These are phyloP conservation scores for Drosophila kikkawai DNA, from an alignment of 1,140 invertebrate species.

Conservation along the genomic window DNA sequence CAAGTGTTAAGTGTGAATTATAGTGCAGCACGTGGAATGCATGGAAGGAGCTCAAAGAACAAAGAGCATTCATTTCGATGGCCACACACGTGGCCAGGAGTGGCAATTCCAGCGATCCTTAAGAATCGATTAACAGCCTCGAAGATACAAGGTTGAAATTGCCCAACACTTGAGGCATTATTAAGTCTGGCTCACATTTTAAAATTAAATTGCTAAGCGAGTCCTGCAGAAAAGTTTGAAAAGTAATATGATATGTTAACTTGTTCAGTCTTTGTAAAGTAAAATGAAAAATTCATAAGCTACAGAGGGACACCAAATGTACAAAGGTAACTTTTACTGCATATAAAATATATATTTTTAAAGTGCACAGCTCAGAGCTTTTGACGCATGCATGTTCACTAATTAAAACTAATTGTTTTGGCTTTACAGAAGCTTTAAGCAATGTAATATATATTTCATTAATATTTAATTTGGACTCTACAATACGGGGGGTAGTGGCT, in stretches of 20 bases:
- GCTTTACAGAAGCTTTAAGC: not conserved
- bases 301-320: not conserved
- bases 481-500: not conserved
- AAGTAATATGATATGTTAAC: not conserved
- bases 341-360: not conserved
- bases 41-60: conserved; percentile 56
- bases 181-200: not conserved
- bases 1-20: conserved; percentile 82
- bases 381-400: not conserved
- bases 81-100: conserved; percentile 34
- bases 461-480: not conserved
- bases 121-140: conserved; percentile 39
- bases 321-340: no score
- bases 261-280: not conserved
- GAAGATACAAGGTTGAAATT: conserved; percentile 5
- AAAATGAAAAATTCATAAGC: not conserved
- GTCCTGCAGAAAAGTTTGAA: no score
- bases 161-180: not conserved
- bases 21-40: conserved; percentile 55
- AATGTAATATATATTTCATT: conserved; percentile 7
- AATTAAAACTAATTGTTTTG: not conserved
- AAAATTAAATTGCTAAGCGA: not conserved
- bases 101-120: conserved; percentile 37
- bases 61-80: conserved; percentile 59
- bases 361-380: not conserved